Conservation (phyloP, 1,140 invertebrate genomes). For the Tachypleus tridentatus region DNA sequence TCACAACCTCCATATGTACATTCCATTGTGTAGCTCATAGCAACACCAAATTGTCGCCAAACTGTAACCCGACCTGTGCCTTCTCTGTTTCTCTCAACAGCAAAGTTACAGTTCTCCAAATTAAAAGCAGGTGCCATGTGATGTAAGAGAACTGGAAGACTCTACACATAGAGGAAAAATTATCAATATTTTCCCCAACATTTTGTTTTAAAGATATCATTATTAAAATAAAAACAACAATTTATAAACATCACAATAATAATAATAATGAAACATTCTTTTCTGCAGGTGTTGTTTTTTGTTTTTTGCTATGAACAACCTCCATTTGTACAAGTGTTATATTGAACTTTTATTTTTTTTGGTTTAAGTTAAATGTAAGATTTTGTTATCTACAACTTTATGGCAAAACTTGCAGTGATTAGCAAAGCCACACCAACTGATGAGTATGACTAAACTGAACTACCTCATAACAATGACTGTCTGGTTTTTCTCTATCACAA, state of each 20-base stretch:
- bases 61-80: conserved; percentile 70
- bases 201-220: too few species aligned
- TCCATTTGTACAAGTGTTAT: too few species aligned
- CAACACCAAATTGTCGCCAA: conserved; percentile 67
- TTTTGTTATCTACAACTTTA: too few species aligned
- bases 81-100: conserved; percentile 62
- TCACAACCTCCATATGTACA: conserved; percentile 76
- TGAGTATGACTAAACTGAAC: neutral
- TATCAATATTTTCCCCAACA: neutral
- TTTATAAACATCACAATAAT: too few species aligned
- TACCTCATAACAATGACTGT: conserved; percentile 36
- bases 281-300: too few species aligned
- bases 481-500: conserved; percentile 31
- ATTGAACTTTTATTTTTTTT: too few species aligned
- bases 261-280: too few species aligned
- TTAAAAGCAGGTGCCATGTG: conserved; percentile 55
- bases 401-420: too few species aligned
- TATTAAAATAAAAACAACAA: too few species aligned
- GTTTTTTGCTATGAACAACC: too few species aligned
- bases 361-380: too few species aligned
- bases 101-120: conserved; percentile 59
- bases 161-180: conserved; percentile 25
- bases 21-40: conserved; percentile 70
- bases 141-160: conserved; percentile 51
- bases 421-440: too few species aligned